phyloP scores from a whole-genome alignment of 2,113 vertebrate species.

The Acanthochromis polyacanthus region DNA sequence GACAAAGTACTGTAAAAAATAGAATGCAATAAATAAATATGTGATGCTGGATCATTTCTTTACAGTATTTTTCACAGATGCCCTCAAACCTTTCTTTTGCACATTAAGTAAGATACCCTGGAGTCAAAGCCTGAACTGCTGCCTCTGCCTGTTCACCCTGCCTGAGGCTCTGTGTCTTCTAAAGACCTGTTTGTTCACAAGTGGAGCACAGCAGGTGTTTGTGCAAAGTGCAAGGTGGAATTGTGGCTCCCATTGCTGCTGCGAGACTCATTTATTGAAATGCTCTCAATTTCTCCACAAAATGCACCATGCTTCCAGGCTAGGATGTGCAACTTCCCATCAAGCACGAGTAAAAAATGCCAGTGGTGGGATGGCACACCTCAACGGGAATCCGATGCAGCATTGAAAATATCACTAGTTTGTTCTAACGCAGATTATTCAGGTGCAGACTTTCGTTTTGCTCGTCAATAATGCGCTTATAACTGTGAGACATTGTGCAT shows the following conservation, averaged over 20 bases:
- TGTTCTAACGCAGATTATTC: conserved; percentile 61
- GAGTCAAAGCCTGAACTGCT: conserved; percentile 70
- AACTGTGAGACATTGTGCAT: conserved; percentile 43
- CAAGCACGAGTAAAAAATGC: conserved; percentile 47
- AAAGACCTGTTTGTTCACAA: conserved; percentile 81
- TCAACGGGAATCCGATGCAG: conserved; percentile 28
- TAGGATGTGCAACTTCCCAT: conserved; percentile 56
- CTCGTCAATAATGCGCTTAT: conserved; percentile 66
- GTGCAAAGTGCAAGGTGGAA: conserved; percentile 76
- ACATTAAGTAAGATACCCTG: conserved; percentile 66
- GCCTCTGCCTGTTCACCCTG: conserved; percentile 73
- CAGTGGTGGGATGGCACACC: conserved; percentile 30
- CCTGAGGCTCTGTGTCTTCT: conserved; percentile 76
- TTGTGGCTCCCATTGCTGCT: conserved; percentile 62
- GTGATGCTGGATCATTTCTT: conserved; percentile 38
- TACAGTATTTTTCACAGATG: conserved; percentile 46
- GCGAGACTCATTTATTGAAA: conserved; percentile 75
- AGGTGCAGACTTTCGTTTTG: conserved; percentile 71
- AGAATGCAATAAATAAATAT: conserved; percentile 2
- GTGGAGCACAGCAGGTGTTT: conserved; percentile 77
- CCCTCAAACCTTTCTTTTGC: conserved; percentile 66
- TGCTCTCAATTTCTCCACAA: conserved; percentile 65
- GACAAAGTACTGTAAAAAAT: conserved; percentile 31
- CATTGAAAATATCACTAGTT: conserved; percentile 37
- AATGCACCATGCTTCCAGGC: conserved; percentile 40